Conservation (phyloP, 2,113 vertebrate species). For the Proteles cristata region DNA sequence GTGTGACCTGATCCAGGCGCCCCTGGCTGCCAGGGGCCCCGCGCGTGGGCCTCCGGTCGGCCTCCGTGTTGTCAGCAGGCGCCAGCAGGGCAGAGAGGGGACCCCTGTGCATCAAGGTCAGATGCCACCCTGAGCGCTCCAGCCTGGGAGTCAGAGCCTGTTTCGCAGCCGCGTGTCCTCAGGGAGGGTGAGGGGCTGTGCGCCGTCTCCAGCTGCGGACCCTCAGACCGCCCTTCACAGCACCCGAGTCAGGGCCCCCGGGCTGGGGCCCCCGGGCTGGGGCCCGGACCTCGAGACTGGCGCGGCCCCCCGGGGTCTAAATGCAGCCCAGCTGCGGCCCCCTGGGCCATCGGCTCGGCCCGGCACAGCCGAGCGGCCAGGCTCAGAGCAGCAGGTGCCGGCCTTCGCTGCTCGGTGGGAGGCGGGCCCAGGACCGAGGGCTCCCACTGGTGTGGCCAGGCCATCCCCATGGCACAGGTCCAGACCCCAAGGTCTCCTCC, state of each 20-base stretch:
- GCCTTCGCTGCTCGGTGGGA: background rate
- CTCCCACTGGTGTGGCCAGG: too few species aligned
- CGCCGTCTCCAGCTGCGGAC: background rate
- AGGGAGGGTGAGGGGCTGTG: too few species aligned
- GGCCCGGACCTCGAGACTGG: background rate
- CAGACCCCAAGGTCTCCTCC: background rate
- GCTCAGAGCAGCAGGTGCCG: background rate
- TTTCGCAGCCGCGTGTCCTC: background rate
- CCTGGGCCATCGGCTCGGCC: background rate
- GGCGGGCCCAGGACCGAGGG: background rate
- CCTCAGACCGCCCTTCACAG: rapidly evolving
- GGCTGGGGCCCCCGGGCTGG: too few species aligned
- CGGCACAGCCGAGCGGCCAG: background rate
- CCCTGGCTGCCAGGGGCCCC: background rate
- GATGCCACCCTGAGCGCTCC: background rate
- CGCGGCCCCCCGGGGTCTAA: background rate
- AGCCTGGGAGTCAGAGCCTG: rapidly evolving
- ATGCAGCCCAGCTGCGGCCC: background rate
- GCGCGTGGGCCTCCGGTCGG: background rate
- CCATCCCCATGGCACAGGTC: rapidly evolving
- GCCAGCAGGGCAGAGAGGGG: background rate
- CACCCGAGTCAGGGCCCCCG: background rate
- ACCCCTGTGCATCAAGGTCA: too few species aligned
- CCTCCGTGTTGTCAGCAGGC: background rate
- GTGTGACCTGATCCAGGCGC: background rate